Percentiles rank a stretch among this genome's conserved stretches.
phyloP scores from a whole-genome alignment of 1,140 invertebrate genomes.

The Campoletis sonorensis region DNA sequence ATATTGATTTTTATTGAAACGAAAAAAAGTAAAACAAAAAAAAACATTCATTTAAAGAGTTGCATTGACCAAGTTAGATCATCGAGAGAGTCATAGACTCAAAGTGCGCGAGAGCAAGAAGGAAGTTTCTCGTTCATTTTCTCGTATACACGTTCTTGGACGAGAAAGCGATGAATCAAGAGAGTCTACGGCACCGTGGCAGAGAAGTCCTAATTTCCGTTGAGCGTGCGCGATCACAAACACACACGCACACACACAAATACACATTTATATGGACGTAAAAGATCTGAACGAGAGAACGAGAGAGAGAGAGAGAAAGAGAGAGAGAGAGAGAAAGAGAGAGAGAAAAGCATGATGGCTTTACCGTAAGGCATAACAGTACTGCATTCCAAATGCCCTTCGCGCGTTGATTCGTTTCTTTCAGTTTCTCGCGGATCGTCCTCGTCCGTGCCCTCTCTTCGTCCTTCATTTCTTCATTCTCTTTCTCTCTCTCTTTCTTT shows the following conservation, averaged over 20 bases:
- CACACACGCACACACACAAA: too few species aligned
- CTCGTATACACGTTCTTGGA: slow-evolving; percentile 9
- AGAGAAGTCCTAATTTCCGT: slow-evolving; percentile 75
- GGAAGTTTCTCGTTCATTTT: slow-evolving; percentile 20
- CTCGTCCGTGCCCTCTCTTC: slow-evolving; percentile 18
- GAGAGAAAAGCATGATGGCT: slow-evolving; percentile 52
- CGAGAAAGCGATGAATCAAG: slow-evolving; percentile 52
- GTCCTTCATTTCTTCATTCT: slow-evolving; percentile 10
- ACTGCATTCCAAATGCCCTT: slow-evolving; percentile 75
- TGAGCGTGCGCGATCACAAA: slow-evolving; percentile 41
- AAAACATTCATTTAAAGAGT: not conserved
- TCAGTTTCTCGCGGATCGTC: slow-evolving; percentile 34
- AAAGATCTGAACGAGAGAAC: not conserved
- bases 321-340: slow-evolving; percentile 24
- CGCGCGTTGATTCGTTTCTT: slow-evolving; percentile 58
- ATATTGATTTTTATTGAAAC: too few species aligned
- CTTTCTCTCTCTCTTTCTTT: too few species aligned
- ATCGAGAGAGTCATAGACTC: not conserved
- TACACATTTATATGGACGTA: not conserved
- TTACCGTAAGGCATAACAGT: slow-evolving; percentile 75
- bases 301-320: not conserved
- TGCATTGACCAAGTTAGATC: slow-evolving; percentile 1
- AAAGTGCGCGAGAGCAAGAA: slow-evolving; percentile 10
- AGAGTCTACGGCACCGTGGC: slow-evolving; percentile 58
- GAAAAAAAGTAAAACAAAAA: too few species aligned